Conservation (phyloP, 2,888 invertebrate species). For the Sarcophaga variegata region DNA sequence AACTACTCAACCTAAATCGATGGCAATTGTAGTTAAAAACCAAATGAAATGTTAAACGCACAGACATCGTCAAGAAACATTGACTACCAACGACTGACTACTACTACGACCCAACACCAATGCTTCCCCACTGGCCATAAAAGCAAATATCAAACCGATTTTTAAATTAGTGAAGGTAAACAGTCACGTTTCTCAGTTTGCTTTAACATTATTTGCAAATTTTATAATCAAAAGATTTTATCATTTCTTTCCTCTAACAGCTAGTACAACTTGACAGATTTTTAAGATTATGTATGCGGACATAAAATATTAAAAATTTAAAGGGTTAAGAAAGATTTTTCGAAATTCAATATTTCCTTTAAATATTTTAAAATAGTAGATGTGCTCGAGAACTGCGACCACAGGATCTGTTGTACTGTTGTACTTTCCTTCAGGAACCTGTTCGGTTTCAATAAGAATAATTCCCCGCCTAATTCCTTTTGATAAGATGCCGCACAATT, state of each 20-base stretch:
- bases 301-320: too few species aligned
- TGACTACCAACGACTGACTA: conserved; percentile 14
- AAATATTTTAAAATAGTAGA: too few species aligned
- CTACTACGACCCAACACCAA: not conserved
- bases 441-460: too few species aligned
- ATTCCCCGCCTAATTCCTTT: too few species aligned
- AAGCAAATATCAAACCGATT: not conserved
- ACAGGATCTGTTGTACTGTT: too few species aligned
- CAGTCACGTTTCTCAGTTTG: conserved; percentile 47
- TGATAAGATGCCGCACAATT: too few species aligned
- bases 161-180: not conserved
- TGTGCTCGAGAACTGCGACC: too few species aligned
- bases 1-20: conserved; percentile 63
- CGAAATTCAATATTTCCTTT: too few species aligned
- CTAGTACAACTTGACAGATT: conserved; percentile 28
- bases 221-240: conserved; percentile 55
- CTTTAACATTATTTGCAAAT: conserved; percentile 48
- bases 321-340: too few species aligned
- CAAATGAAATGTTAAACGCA: conserved; percentile 27
- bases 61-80: not conserved
- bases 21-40: conserved; percentile 60
- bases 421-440: too few species aligned
- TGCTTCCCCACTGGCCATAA: not conserved
- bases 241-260: too few species aligned
- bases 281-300: too few species aligned